Base-by-base conservation (phyloP, 2,797 vertebrate genomes). In the Sphenodon punctatus region DNA sequence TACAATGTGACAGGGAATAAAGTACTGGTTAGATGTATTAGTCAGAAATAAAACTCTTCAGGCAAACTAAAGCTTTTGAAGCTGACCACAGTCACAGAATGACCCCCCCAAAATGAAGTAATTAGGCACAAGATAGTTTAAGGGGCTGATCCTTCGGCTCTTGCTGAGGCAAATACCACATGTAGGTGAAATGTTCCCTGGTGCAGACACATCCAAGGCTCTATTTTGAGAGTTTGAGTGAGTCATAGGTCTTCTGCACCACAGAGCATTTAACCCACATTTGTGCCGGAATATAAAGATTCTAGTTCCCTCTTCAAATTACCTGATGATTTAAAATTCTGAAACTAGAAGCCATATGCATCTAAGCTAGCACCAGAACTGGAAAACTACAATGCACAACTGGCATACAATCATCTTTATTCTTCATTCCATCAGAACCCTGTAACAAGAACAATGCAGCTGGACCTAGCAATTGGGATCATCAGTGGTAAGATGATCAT, bases 131-230 rank as follows among this genome's bases (percentile, higher is more conserved):
- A n/a, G n/a, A n/a, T n/a, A n/a, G n/a, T n/a, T n/a, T n/a, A 56
- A 56, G 75, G 22, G 49, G 42, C 10, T 15, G 3, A 69, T 72
- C 34, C 30, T 87, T 87, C 63, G 72, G 22, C 23, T 72, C 12
- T 72, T 78, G 39, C n/a, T 13, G 60, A 30, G 22, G 36, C 67
- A 36, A 58, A 34, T 38, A 20, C 34, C 56, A 55, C 56, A 34
- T 30, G 34, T 56, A 56, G 5, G 67, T 84, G 49, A 82, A 86
- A 67, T 75, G 10, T 14, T 25, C 4, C 81, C 48, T 59, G 75
- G 19, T 27, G 38, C 49, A 30, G 16, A 53, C n/a, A 20, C 6
- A 13, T 10, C 56, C 55, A 22, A 56, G 32, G 56, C 55, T 32
- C 19, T 56, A 34, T 56, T 55, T 43, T 63, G 41, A 67, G 48